Evolutionary conservation across 2,113 vertebrate genomes (phyloP).

Genomic region (Mormyrus iriodes): DNA sequence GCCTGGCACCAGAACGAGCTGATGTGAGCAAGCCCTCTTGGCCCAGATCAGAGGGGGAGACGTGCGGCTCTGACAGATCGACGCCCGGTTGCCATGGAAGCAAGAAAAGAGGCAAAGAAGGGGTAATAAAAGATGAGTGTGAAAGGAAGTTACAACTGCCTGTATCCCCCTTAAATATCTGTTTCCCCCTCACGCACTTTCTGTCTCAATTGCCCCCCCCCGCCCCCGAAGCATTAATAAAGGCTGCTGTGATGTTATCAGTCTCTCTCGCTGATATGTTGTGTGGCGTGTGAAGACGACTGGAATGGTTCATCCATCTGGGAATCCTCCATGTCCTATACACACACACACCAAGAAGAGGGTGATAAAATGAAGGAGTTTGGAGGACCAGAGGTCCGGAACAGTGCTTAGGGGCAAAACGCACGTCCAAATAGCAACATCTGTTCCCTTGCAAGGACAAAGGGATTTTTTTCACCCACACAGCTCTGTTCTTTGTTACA

Average conservation of each 20-base stretch:
- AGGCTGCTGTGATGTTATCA: constrained; percentile 1
- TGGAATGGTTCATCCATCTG: background rate
- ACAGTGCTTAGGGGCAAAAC: background rate
- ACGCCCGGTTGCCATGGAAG: constrained; percentile 12
- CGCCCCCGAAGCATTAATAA: background rate
- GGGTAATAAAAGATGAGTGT: background rate
- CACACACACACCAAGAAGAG: background rate
- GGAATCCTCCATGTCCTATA: background rate
- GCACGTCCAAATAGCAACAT: background rate
- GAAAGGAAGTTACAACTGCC: background rate
- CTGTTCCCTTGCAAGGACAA: constrained; percentile 8
- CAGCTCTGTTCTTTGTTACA: constrained; percentile 5
- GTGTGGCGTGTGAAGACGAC: background rate
- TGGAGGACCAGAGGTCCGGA: background rate
- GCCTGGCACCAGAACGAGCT: background rate
- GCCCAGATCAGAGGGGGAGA: background rate
- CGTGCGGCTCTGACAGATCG: background rate
- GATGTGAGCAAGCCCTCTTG: background rate
- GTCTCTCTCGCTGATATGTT: background rate
- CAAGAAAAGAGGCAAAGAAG: background rate
- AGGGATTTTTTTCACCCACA: background rate
- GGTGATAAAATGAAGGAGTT: background rate
- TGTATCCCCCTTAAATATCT: background rate
- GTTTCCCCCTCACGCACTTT: too few species aligned
- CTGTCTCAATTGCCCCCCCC: background rate